phyloP scores from a whole-genome alignment of 2,113 vertebrate genomes.

The Cyanistes caeruleus region DNA sequence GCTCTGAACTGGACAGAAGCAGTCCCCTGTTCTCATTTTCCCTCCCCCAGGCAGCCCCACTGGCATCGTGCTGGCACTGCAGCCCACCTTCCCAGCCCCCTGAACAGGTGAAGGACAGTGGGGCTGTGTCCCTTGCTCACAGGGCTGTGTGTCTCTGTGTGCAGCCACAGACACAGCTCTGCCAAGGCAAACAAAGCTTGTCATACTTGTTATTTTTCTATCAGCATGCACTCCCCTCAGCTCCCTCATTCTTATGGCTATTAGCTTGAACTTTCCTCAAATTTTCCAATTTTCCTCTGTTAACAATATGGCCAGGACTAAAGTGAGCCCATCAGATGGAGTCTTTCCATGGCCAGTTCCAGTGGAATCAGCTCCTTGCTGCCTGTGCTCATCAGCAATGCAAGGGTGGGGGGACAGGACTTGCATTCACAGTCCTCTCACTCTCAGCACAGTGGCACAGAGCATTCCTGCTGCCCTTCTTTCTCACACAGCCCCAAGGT shows the following conservation, averaged over 20 bases:
- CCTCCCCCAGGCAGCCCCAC: not conserved
- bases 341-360: not conserved
- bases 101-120: not conserved
- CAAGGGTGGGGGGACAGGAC: accelerated
- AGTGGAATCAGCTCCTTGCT: not conserved
- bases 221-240: not conserved
- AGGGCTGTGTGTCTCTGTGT: not conserved
- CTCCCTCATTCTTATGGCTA: not conserved
- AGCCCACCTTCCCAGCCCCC: not conserved
- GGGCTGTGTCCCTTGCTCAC: not conserved
- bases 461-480: not conserved
- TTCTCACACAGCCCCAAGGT: not conserved
- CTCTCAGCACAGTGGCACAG: not conserved
- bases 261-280: not conserved
- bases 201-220: not conserved
- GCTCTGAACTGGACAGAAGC: accelerated
- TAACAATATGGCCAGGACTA: not conserved
- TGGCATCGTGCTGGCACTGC: not conserved
- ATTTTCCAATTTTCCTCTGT: conserved; percentile 17
- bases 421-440: not conserved
- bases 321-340: not conserved
- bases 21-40: not conserved
- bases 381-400: not conserved
- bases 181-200: conserved; percentile 30
- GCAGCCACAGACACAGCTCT: not conserved